phyloP scores from a whole-genome alignment of 2,113 vertebrate species.

The Acinonyx jubatus region DNA sequence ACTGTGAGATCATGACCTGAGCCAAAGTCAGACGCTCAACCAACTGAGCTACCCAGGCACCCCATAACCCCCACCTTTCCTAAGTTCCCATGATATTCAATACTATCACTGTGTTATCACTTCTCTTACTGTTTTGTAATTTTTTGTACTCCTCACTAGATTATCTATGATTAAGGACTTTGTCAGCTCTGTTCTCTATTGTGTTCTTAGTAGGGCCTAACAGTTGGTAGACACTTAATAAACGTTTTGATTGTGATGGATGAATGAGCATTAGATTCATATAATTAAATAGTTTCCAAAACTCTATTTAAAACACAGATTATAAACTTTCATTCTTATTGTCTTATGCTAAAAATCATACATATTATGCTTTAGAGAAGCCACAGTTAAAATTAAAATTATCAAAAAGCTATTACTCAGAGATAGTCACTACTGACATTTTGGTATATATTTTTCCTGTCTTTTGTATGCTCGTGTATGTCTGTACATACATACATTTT shows the following conservation, averaged over 20 bases:
- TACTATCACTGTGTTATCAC: not conserved
- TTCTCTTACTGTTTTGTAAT: not conserved
- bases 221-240: not conserved
- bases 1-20: too few species aligned
- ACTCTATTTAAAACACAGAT: not conserved
- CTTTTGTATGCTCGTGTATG: not conserved
- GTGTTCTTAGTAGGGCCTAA: not conserved
- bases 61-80: too few species aligned
- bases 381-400: not conserved
- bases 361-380: not conserved
- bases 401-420: not conserved
- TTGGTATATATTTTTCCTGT: not conserved
- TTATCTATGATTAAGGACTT: not conserved
- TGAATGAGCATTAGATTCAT: not conserved
- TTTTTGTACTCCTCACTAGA: not conserved
- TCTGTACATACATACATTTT: not conserved
- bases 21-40: too few species aligned
- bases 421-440: not conserved
- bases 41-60: too few species aligned
- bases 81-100: not conserved
- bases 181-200: not conserved
- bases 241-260: not conserved
- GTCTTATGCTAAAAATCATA: constrained; percentile 23
- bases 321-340: constrained; percentile 20
- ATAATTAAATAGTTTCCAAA: constrained; percentile 16